Base-by-base conservation (phyloP, 2,113 vertebrate genomes). In the Dicerorhinus sumatrensis region DNA sequence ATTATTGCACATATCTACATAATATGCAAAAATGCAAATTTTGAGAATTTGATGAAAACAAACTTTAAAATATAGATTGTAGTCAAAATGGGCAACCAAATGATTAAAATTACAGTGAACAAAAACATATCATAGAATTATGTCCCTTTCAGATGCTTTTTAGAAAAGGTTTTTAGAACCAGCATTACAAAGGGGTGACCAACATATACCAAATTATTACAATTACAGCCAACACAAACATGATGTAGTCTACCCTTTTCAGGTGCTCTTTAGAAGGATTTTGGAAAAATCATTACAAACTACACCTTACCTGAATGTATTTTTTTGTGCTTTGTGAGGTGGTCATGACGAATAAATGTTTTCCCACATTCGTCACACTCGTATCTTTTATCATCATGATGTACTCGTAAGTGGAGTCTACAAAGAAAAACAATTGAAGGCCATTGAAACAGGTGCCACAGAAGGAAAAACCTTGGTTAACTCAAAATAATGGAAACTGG, bases 361-460 rank as follows among this genome's bases (percentile, higher is more conserved):
- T 99, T 99, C 62, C 99, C 99, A 91, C 99, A 99, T 96, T 99
- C 99, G n/a, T 99, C 99, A 95, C 99, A 99, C 97, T 99, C 99
- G 0, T 99, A 99, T 65, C 99, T 99, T 96, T 99, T 99, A 97
- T 99, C 99, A 56, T 99, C 99, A 16, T 99, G 99, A 97, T 99
- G 99, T 2, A 99, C 99, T 98, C 99, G 98, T 23, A 99, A 99
- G 46, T 99, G 99, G 87, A 99, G 99, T 96, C 99, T 99, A 96
- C 51, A 39, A 89, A 36, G 33, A 76, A 97, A 97, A 17, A n/a
- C 83, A 17, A 95, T 2, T 63, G 42, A 63, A 90, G 31, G 18
- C 7, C 65, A 77, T 1, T 76, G 31, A 97, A 91, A 60, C n/a
- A 18, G 20, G 7, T 67, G n/a, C 63, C 1, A 11, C 13, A 23